These are phyloP conservation scores for Thecophora atra DNA, from an alignment of 2,888 invertebrate species.

Conservation along the genomic window DNA sequence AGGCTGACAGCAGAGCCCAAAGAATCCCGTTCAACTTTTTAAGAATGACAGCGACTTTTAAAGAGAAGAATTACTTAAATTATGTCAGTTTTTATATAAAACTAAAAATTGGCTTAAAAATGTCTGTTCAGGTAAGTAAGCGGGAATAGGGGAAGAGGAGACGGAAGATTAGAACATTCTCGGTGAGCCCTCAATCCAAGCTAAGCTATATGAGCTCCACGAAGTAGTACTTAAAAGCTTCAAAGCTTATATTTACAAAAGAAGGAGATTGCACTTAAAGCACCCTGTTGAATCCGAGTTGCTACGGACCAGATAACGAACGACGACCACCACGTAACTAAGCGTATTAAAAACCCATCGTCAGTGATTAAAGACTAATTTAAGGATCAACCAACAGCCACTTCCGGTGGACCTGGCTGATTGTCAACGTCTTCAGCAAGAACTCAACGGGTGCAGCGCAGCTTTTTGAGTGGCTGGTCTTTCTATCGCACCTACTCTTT, in stretches of 20 bases:
- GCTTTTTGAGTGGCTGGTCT: neutral
- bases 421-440: neutral
- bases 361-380: conserved; percentile 11
- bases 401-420: neutral
- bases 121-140: too few species aligned
- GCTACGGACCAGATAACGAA: neutral
- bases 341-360: neutral
- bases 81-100: neutral
- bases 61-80: neutral
- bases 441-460: neutral
- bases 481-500: neutral
- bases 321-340: neutral
- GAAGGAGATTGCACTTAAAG: too few species aligned
- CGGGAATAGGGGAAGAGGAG: too few species aligned
- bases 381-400: neutral
- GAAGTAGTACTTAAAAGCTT: too few species aligned
- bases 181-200: too few species aligned
- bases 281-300: too few species aligned
- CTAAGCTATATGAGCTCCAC: too few species aligned
- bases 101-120: too few species aligned
- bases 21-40: neutral
- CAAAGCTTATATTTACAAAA: too few species aligned
- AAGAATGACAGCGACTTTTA: neutral
- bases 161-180: too few species aligned
- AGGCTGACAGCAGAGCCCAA: neutral